These are phyloP conservation scores for Eremobia ochroleuca DNA, from an alignment of 2,888 invertebrate species.

Conservation along the genomic window DNA sequence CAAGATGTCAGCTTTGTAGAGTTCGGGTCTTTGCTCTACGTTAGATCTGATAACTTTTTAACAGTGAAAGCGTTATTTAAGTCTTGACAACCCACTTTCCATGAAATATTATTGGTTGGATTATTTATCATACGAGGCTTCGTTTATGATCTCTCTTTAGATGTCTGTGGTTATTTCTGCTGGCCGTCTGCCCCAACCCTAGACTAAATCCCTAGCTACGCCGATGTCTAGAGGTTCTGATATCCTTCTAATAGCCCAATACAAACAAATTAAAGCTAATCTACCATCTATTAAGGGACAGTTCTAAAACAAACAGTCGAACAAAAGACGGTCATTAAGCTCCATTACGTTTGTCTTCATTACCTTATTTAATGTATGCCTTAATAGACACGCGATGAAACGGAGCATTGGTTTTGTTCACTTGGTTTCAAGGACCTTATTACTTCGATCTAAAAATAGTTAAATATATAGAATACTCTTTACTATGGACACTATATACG, in stretches of 20 bases:
- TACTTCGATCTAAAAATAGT: background rate
- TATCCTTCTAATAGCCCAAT: background rate
- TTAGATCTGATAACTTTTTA: too few relatives aligned
- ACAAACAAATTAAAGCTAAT: slow-evolving; percentile 27
- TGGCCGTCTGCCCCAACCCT: background rate
- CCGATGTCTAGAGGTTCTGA: background rate
- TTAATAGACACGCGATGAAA: slow-evolving; percentile 55
- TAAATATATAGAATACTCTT: background rate
- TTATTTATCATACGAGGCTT: too few relatives aligned
- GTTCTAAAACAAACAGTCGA: slow-evolving; percentile 45
- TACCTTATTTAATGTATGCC: slow-evolving; percentile 55
- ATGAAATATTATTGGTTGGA: too few relatives aligned
- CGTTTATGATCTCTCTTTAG: too few relatives aligned
- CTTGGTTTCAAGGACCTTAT: slow-evolving; percentile 14
- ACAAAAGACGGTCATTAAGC: slow-evolving; percentile 57
- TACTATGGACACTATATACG: background rate
- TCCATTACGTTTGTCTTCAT: slow-evolving; percentile 65
- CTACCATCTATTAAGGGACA: slow-evolving; percentile 33
- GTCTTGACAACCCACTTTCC: too few relatives aligned
- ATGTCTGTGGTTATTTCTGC: too few relatives aligned
- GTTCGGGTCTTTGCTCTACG: too few relatives aligned
- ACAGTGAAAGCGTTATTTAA: too few relatives aligned
- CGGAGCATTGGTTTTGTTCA: slow-evolving; percentile 21
- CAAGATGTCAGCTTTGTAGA: too few relatives aligned
- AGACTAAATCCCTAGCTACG: background rate